Evolutionary conservation across 2,888 invertebrate species (phyloP).

Genomic region (Drosophila koepferae): DNA sequence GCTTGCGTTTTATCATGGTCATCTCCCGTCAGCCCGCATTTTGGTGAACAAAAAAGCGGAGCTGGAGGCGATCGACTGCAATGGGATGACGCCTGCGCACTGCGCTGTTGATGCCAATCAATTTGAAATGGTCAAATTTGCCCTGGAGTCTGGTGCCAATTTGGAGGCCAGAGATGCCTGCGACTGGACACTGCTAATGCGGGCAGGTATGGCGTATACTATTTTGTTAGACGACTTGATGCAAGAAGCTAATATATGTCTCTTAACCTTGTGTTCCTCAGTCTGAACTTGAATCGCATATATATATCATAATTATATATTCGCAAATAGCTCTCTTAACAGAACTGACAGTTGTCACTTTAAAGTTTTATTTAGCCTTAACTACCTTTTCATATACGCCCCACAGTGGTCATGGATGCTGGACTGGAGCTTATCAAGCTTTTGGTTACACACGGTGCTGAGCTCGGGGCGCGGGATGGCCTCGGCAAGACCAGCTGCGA

Average conservation of each 20-base stretch:
- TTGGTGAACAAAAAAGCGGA: slow-evolving; percentile 83
- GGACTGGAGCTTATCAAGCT: slow-evolving; percentile 81
- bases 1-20: slow-evolving; percentile 84
- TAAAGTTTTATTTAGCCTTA: background rate
- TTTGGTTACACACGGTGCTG: slow-evolving; percentile 78
- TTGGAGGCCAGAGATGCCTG: slow-evolving; percentile 81
- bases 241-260: background rate
- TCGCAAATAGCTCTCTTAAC: background rate
- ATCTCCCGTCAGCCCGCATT: slow-evolving; percentile 82
- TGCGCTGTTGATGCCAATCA: slow-evolving; percentile 84
- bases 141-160: slow-evolving; percentile 83
- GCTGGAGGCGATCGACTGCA: slow-evolving; percentile 82
- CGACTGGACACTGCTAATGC: slow-evolving; percentile 83
- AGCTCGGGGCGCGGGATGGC: slow-evolving; percentile 72
- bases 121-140: slow-evolving; percentile 83
- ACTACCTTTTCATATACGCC: background rate
- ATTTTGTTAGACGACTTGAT: background rate
- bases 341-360: background rate
- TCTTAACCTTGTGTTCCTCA: background rate
- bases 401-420: slow-evolving; percentile 81
- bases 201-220: slow-evolving; percentile 74
- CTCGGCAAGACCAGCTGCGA: slow-evolving; percentile 76
- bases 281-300: background rate
- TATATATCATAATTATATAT: background rate
- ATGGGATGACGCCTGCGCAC: slow-evolving; percentile 83